Percentiles rank a stretch among this genome's conserved stretches.
These are phyloP conservation scores for Myotis vivesi DNA, from an alignment of 2,797 vertebrate species.

Conservation along the genomic window DNA sequence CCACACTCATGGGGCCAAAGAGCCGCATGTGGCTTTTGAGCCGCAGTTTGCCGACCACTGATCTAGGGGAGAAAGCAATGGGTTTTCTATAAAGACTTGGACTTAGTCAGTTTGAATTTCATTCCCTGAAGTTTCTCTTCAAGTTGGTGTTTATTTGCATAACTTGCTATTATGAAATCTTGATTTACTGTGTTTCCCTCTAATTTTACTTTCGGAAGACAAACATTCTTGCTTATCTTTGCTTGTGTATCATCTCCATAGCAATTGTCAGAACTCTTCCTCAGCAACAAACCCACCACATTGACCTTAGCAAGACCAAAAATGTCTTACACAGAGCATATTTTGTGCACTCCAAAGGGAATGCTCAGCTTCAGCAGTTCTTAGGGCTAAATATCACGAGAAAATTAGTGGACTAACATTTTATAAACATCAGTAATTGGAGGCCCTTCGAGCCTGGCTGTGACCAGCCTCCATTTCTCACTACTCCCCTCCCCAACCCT, in stretches of 20 bases:
- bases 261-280: slow-evolving; percentile 50
- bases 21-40: too few relatives aligned
- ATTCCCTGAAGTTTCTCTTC: slow-evolving; percentile 47
- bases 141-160: slow-evolving; percentile 43
- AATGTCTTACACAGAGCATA: slow-evolving; percentile 63
- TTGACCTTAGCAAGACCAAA: slow-evolving; percentile 65
- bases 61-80: not conserved
- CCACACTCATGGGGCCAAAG: too few relatives aligned
- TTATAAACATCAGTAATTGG: not conserved
- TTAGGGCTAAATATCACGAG: slow-evolving; percentile 50
- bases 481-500: not conserved
- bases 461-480: not conserved
- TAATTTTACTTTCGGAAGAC: slow-evolving; percentile 43
- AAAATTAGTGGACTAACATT: not conserved
- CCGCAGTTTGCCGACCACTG: too few relatives aligned
- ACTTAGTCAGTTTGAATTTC: not conserved
- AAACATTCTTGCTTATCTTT: slow-evolving; percentile 45
- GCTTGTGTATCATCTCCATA: not conserved
- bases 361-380: slow-evolving; percentile 71
- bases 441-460: not conserved
- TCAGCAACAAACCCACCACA: slow-evolving; percentile 65
- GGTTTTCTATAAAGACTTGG: not conserved
- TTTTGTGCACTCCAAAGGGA: slow-evolving; percentile 48
- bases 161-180: slow-evolving; percentile 15
- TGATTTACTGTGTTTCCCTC: not conserved